Conservation (phyloP, 1,140 invertebrate genomes). For the Saccostrea glomerata region DNA sequence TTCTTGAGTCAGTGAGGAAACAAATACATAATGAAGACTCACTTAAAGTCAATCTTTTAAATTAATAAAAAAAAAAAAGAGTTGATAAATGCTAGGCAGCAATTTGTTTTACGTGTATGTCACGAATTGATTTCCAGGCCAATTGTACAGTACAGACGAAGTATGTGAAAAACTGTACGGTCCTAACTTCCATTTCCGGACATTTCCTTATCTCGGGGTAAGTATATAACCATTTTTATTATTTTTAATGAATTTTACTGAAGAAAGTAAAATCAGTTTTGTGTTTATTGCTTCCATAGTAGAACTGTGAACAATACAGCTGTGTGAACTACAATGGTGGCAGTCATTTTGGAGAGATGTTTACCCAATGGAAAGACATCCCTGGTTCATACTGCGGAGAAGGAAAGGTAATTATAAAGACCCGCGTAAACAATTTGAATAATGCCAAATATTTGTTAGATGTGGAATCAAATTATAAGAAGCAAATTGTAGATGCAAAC, state of each 20-base stretch:
- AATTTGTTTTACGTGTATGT: no score
- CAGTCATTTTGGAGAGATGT: conserved; percentile 21
- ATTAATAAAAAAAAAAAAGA: no score
- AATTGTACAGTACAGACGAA: conserved; percentile 30
- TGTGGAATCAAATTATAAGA: no score
- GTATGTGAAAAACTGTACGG: conserved; percentile 44
- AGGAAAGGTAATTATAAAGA: conserved; percentile 39
- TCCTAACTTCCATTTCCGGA: conserved; percentile 39
- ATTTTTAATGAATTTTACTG: no score
- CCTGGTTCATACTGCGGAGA: conserved; percentile 37
- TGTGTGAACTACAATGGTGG: conserved; percentile 29
- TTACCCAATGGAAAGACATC: conserved; percentile 11
- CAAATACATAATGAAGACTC: no score
- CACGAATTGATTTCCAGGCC: conserved; percentile 1
- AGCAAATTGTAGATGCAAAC: no score
- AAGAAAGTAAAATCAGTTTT: not conserved
- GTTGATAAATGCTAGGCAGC: no score
- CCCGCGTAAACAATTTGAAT: not conserved
- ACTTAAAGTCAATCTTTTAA: no score
- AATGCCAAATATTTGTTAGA: no score
- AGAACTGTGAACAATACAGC: conserved; percentile 37
- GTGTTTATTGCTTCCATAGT: not conserved
- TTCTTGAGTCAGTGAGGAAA: no score
- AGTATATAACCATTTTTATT: not conserved
- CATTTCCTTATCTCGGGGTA: conserved; percentile 42